phyloP scores from a whole-genome alignment of 1,140 invertebrate species.

The Leptoteleia sp. region DNA sequence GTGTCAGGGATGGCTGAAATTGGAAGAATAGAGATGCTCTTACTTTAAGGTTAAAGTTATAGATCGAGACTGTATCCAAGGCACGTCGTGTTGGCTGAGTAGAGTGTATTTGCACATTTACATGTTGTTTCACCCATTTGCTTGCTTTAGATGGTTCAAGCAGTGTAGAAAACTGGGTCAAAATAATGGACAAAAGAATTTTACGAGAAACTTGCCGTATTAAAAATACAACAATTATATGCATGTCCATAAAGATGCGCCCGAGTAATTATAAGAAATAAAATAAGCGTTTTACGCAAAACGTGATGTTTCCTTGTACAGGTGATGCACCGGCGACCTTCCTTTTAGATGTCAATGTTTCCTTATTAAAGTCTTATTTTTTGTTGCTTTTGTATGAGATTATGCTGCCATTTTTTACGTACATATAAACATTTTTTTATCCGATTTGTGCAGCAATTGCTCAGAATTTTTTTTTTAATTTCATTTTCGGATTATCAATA shows the following conservation, averaged over 20 bases:
- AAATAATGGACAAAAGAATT: slow-evolving; percentile 63
- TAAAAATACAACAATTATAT: slow-evolving; percentile 59
- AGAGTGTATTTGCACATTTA: slow-evolving; percentile 63
- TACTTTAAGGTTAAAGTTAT: slow-evolving; percentile 59
- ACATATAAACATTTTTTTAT: no score
- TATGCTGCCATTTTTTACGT: no score
- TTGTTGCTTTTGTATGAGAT: no score
- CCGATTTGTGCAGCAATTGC: no score
- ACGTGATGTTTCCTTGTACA: no score
- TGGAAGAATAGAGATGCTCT: slow-evolving; percentile 25
- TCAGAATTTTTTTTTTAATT: no score
- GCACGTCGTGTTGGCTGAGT: slow-evolving; percentile 37
- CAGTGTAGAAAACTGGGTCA: slow-evolving; percentile 57
- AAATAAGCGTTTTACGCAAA: no score
- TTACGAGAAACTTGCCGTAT: slow-evolving; percentile 24
- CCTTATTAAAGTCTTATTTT: no score
- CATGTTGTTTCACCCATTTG: slow-evolving; percentile 62
- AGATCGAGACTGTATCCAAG: slow-evolving; percentile 44
- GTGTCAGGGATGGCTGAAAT: background rate
- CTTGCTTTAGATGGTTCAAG: slow-evolving; percentile 48
- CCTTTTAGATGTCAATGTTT: no score
- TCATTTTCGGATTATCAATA: no score
- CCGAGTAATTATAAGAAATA: slow-evolving; percentile 54
- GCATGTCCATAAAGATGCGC: slow-evolving; percentile 29
- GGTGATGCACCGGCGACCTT: no score